phyloP scores from a whole-genome alignment of 2,113 vertebrate species.

The Agelaius phoeniceus region DNA sequence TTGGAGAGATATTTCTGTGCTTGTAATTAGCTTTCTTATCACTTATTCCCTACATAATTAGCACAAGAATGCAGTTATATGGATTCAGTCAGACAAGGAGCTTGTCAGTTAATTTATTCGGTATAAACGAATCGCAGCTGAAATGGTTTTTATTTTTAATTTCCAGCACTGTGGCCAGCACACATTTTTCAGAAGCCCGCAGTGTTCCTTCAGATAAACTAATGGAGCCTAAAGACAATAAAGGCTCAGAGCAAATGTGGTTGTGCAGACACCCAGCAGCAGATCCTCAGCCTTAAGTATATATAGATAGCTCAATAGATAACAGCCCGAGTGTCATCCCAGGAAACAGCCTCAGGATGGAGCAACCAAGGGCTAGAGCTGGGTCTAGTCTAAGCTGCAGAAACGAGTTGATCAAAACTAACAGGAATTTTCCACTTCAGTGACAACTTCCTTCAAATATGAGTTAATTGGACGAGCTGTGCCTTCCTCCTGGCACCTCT shows the following conservation, averaged over 20 bases:
- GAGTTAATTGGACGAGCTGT: not conserved
- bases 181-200: not conserved
- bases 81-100: slow-evolving; percentile 18
- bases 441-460: not conserved
- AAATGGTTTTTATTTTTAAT: slow-evolving; percentile 8
- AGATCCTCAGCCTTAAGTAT: not conserved
- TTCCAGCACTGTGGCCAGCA: not conserved
- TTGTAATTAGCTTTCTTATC: slow-evolving; percentile 65
- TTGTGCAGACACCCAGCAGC: not conserved
- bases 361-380: not conserved
- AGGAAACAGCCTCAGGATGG: not conserved
- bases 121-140: not conserved
- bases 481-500: not conserved
- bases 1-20: slow-evolving; percentile 42
- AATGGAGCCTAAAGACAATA: not conserved
- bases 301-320: not conserved
- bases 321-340: not conserved
- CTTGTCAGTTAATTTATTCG: slow-evolving; percentile 10
- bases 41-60: slow-evolving; percentile 59
- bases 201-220: not conserved
- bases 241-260: not conserved
- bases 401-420: slow-evolving; percentile 29
- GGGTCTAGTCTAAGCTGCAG: not conserved
- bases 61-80: not conserved
- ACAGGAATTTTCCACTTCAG: not conserved